These are phyloP conservation scores for Brienomyrus longianalis DNA, from an alignment of 2,113 vertebrate species.

Conservation along the genomic window DNA sequence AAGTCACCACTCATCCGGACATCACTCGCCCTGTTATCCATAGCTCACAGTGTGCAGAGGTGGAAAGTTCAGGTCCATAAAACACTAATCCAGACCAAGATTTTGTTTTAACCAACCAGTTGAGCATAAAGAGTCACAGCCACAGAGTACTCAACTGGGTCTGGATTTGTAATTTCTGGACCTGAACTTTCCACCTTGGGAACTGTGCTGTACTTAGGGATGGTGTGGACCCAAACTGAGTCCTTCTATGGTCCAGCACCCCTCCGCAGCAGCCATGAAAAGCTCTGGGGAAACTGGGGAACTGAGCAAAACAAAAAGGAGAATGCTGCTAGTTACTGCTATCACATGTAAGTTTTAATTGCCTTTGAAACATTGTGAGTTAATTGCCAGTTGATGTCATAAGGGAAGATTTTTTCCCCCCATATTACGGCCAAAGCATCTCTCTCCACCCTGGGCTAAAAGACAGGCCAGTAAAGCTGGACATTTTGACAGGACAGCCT, in stretches of 20 bases:
- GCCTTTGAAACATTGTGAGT: background rate
- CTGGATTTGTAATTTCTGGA: background rate
- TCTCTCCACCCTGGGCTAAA: background rate
- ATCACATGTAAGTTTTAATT: conserved; percentile 22
- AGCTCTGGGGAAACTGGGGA: background rate
- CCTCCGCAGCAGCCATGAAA: too few relatives aligned
- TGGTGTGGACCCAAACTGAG: background rate
- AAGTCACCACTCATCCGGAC: background rate
- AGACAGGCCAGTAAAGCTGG: background rate
- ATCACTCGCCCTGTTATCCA: background rate
- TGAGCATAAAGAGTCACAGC: background rate
- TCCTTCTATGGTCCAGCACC: background rate
- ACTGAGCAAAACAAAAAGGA: background rate
- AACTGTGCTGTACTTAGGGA: background rate
- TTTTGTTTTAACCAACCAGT: background rate
- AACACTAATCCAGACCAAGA: background rate
- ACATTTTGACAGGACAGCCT: background rate
- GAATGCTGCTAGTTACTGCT: background rate
- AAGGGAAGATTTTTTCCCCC: background rate
- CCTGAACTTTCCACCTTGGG: background rate
- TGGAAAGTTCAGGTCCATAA: background rate
- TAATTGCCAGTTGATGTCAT: conserved; percentile 21
- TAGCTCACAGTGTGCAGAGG: background rate
- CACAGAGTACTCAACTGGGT: background rate
- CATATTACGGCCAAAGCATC: background rate